Evolutionary conservation across 2,797 vertebrate genomes (phyloP), one percentile per base, ranked within the genome.

Genomic region (Adelosebastes latens): DNA sequence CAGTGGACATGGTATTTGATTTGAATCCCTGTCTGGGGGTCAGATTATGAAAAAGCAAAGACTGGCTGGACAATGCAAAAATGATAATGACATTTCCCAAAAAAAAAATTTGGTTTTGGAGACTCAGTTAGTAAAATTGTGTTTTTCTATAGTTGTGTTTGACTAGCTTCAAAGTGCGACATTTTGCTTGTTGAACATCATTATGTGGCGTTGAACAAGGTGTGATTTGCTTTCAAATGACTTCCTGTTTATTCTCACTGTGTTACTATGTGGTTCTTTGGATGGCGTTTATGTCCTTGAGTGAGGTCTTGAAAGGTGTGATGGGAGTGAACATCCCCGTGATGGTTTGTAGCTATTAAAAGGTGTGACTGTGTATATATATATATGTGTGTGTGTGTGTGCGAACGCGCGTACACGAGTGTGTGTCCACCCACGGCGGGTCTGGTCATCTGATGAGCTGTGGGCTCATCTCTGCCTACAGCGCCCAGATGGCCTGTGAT

Each of bases 401-500:
- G 27, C 53, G 58, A 66, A 69, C 32, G 70, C 27, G 55, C 3
- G 8, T 18, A 46, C 42, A 46, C 58, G 76, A n/a, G 62, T 18
- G 55, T 39, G 69, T 9, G 75, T 87, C 74, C 82, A 73, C 84
- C 74, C 73, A 79, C 65, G 25, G 78, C 55, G 78, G 72, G 76
- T 77, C 87, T 83, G 89, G 90, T 91, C 93, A 91, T 90, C 82
- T 90, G 92, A 95, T 32, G 85, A 90, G 90, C 93, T 90, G 87
- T 89, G 52, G 87, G 91, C 93, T 93, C 92, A 84, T 89, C 84
- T 91, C 92, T 92, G 88, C 92, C 92, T 79, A 82, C 92, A 85
- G 94, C 58, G 91, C 88, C 93, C 95, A 96, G 95, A 95, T 96
- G 94, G 94, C 89, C 90, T 86, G 91, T 91, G 93, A 95, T 95